Conservation (phyloP, 1,140 invertebrate species). For the Calycopis cecrops region DNA sequence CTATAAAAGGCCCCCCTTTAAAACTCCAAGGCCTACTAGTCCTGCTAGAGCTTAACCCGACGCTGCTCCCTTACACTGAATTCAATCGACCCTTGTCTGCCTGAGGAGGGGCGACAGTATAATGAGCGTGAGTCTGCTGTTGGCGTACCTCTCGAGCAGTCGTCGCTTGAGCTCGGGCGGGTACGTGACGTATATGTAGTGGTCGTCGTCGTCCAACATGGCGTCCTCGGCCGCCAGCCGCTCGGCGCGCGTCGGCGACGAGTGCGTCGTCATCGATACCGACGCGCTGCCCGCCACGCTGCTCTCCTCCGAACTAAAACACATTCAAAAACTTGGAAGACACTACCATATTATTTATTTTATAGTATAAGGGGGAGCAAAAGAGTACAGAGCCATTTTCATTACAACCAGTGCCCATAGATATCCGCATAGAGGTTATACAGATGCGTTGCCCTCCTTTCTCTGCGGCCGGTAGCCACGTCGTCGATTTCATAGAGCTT, state of each 20-base stretch:
- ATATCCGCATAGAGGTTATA: too few relatives aligned
- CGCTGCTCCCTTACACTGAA: too few relatives aligned
- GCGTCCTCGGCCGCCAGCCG: slow-evolving; percentile 59
- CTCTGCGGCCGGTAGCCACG: too few relatives aligned
- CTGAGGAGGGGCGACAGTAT: slow-evolving; percentile 52
- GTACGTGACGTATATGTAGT: slow-evolving; percentile 91
- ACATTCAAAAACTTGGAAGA: too few relatives aligned
- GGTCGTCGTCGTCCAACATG: slow-evolving; percentile 76
- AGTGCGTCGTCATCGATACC: slow-evolving; percentile 78
- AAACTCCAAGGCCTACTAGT: background rate
- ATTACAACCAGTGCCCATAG: too few relatives aligned
- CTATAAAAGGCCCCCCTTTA: too few relatives aligned
- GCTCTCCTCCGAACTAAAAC: slow-evolving; percentile 77
- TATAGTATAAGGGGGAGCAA: too few relatives aligned
- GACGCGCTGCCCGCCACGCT: slow-evolving; percentile 78
- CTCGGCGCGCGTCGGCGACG: slow-evolving; percentile 75
- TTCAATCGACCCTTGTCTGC: slow-evolving; percentile 52
- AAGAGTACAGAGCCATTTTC: too few relatives aligned
- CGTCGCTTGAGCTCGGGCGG: slow-evolving; percentile 88
- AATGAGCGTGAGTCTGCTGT: slow-evolving; percentile 54
- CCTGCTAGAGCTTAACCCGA: background rate
- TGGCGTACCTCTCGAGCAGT: slow-evolving; percentile 84
- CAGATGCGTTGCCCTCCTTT: too few relatives aligned
- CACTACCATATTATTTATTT: too few relatives aligned
- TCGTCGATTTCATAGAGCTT: too few relatives aligned